Conservation (phyloP, 2,113 vertebrate species). For the Anthoscopus minutus region DNA sequence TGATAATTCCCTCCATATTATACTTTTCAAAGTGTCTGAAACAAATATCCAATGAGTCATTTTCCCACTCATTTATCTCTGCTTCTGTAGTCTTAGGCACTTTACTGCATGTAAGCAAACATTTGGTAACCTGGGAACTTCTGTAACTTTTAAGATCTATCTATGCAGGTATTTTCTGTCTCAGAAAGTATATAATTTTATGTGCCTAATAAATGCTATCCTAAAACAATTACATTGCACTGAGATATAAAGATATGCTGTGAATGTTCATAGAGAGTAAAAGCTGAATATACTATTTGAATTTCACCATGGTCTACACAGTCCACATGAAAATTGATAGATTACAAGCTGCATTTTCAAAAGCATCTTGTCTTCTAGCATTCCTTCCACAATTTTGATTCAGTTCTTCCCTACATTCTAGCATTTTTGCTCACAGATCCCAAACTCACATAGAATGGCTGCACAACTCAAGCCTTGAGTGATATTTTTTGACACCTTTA, state of each 20-base stretch:
- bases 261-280: not conserved
- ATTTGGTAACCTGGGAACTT: not conserved
- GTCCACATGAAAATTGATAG: not conserved
- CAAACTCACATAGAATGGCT: not conserved
- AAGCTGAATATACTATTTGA: not conserved
- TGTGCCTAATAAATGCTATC: not conserved
- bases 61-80: not conserved
- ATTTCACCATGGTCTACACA: not conserved
- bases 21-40: slow-evolving; percentile 35
- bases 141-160: not conserved
- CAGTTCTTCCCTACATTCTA: not conserved
- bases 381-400: not conserved
- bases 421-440: not conserved
- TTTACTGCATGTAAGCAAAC: not conserved
- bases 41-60: not conserved
- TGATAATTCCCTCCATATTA: slow-evolving; percentile 12
- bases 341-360: not conserved
- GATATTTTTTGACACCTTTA: not conserved
- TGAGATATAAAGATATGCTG: not conserved
- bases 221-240: not conserved
- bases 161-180: not conserved
- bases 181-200: not conserved
- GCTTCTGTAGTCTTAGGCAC: not conserved
- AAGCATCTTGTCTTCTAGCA: not conserved
- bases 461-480: not conserved